These are phyloP conservation scores for Rhabditoides inermis DNA, from an alignment of 2,888 invertebrate species.

Conservation along the genomic window DNA sequence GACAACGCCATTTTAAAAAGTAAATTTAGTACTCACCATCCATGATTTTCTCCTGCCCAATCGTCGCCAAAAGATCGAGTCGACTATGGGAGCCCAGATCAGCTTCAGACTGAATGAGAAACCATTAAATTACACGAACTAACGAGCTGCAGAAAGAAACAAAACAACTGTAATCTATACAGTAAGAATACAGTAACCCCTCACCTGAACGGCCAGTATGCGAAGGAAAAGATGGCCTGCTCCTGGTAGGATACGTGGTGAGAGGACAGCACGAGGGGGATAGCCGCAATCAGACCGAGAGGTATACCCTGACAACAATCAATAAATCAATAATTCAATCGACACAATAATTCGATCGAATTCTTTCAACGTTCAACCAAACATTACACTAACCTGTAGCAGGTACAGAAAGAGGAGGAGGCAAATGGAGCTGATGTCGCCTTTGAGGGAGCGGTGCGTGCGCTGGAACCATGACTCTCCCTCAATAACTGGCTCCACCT, in stretches of 20 bases:
- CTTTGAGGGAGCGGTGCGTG: conserved; percentile 37
- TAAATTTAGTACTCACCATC: conserved; percentile 60
- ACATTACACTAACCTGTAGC: conserved; percentile 57
- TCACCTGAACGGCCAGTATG: conserved; percentile 64
- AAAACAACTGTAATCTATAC: background rate
- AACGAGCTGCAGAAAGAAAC: background rate
- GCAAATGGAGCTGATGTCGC: conserved; percentile 46
- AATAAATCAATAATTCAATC: background rate
- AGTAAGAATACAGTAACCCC: background rate
- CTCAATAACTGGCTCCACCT: no score
- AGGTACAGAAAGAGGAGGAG: conserved; percentile 84
- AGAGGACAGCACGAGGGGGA: conserved; percentile 89
- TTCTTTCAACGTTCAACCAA: conserved; percentile 1
- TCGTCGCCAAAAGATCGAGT: conserved; percentile 70
- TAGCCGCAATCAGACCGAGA: conserved; percentile 80
- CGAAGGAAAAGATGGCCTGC: conserved; percentile 63
- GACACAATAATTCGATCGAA: no score
- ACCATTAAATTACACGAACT: conserved; percentile 46
- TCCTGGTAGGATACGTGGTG: conserved; percentile 84
- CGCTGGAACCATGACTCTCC: conserved; percentile 33
- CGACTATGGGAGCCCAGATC: conserved; percentile 95
- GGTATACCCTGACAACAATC: conserved; percentile 68
- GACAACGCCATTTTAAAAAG: no score
- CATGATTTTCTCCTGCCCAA: conserved; percentile 76
- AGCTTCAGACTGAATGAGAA: conserved; percentile 76